Base-by-base conservation (phyloP, 2,888 invertebrate genomes). In the Mythimna albipuncta region DNA sequence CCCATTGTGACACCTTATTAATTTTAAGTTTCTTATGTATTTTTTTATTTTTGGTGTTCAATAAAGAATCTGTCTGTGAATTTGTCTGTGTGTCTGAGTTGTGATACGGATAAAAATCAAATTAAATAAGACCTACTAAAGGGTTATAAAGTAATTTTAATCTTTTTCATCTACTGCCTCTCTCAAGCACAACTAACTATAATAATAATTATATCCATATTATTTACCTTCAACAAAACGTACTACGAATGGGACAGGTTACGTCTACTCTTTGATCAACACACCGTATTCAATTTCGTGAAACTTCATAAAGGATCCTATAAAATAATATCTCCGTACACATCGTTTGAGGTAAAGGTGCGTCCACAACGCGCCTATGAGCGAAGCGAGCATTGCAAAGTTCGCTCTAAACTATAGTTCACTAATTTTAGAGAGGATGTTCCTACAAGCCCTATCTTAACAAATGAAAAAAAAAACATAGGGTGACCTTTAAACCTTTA, bases 251-350 rank as follows among this genome's bases (percentile, higher is more conserved):
- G 44, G 32, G 32, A 41, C 32, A 44, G 21, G 35, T 21, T 19
- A 21, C 16, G n/a, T n/a, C 47, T 47, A n/a, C 21, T 58, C 72
- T 73, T 64, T 74, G 74, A 57, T 75, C 32, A 44, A 57, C 13
- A 50, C 38, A 21, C 19, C 50, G 57, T 44, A 44, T 75, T 73
- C 32, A 52, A 75, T 73, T 73, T 52, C 65, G 41, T 10, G 41
- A 19, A 58, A 58, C 47, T 64, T 66, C 21, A 54, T 64, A 35
- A 26, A 67, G 38, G 64, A 74, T 64, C 13, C 13, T 57, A 57
- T 64, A 57, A 50, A 57, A 74, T 72, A 13, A 74, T 55, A 72
- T 50, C 32, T 57, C 19, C 19, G 47, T 50, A 72, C 41, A 74
- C 57, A 50, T 10, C 47, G 47, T 50, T 41, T 11, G 1, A 64